Conservation (phyloP, 2,797 vertebrate genomes). For the Cetoscarus ocellatus region DNA sequence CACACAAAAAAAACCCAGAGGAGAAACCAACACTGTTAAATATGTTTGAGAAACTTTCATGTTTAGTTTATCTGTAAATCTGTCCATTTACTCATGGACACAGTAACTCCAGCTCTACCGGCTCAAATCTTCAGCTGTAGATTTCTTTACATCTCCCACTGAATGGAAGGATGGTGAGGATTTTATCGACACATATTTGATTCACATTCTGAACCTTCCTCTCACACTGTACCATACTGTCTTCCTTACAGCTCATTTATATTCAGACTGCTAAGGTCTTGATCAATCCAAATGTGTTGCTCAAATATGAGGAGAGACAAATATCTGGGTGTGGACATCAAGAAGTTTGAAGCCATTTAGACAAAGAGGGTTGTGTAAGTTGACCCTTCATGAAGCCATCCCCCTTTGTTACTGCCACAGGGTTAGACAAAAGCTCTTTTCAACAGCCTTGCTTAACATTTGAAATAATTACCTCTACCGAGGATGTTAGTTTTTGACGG, state of each 20-base stretch:
- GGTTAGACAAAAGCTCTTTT: no score
- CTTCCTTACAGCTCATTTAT: neutral
- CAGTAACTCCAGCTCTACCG: conserved; percentile 1
- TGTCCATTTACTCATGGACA: neutral
- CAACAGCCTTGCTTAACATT: no score
- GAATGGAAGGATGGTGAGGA: neutral
- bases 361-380: no score
- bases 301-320: no score
- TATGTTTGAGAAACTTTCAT: conserved; percentile 29
- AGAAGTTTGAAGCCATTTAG: no score
- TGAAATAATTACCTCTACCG: no score
- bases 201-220: neutral
- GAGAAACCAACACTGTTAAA: conserved; percentile 12
- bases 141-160: neutral
- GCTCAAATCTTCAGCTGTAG: neutral
- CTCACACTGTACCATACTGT: neutral
- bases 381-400: no score
- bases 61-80: conserved; percentile 6
- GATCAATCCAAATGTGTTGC: neutral
- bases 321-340: no score
- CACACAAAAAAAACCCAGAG: conserved; percentile 25
- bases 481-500: no score
- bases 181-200: neutral
- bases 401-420: no score
- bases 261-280: neutral